Evolutionary conservation across 1,140 invertebrate species (phyloP).

Genomic region (Hylaeus anthracinus): DNA sequence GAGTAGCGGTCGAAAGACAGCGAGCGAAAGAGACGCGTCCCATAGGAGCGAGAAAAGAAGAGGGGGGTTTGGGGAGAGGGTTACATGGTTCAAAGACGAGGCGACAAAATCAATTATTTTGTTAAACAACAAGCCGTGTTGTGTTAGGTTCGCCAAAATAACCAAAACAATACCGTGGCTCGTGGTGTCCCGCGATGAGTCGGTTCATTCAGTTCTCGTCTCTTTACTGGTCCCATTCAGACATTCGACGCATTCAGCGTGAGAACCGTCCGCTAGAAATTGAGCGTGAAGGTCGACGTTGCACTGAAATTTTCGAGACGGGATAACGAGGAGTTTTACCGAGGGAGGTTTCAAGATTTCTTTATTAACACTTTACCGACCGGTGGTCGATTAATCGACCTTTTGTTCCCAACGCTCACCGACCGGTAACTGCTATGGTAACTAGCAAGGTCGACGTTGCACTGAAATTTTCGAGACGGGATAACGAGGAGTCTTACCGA

Average conservation of each 20-base stretch:
- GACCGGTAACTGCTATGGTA: no score
- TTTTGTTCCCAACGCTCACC: no score
- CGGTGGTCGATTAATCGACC: no score
- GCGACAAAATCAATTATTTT: constrained; percentile 78
- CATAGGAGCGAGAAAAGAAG: constrained; percentile 19
- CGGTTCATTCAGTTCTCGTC: constrained; percentile 60
- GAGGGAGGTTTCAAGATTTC: no score
- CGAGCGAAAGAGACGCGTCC: constrained; percentile 11
- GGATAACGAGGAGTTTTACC: no score
- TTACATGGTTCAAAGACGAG: constrained; percentile 45
- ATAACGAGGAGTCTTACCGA: no score
- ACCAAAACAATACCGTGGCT: constrained; percentile 73
- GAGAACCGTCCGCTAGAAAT: neutral
- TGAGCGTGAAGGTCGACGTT: no score
- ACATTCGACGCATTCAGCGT: constrained; percentile 26
- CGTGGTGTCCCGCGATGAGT: constrained; percentile 52
- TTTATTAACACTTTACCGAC: no score
- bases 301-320: no score
- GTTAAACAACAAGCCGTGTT: constrained; percentile 78
- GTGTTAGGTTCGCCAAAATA: constrained; percentile 78
- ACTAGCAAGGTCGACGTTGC: no score
- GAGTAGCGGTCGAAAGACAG: constrained; percentile 15
- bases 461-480: no score
- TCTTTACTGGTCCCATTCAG: constrained; percentile 53
- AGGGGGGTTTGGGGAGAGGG: neutral